Conservation (phyloP, 2,113 vertebrate species). For the Onychorhynchus coronatus region DNA sequence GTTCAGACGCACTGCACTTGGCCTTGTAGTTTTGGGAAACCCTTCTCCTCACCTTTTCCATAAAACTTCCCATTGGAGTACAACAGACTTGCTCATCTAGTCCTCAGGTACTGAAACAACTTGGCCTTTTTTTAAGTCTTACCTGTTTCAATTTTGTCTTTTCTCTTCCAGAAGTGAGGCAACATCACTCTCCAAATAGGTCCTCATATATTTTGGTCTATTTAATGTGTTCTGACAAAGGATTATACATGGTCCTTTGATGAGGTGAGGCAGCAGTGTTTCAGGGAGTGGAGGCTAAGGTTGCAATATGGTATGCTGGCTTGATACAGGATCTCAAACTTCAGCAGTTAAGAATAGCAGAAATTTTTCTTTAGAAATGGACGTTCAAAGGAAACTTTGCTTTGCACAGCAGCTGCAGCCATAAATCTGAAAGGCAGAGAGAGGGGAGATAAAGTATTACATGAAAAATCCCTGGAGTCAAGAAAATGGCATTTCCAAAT, state of each 20-base stretch:
- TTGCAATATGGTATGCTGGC: background rate
- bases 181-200: background rate
- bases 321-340: background rate
- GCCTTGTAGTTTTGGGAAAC: background rate
- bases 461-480: background rate
- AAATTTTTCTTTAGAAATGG: background rate
- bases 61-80: background rate
- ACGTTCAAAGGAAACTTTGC: background rate
- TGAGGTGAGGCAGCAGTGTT: accelerated
- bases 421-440: background rate
- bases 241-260: accelerated
- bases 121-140: background rate
- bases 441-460: background rate
- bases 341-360: background rate
- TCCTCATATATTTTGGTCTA: background rate
- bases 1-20: background rate
- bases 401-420: background rate
- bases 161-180: background rate
- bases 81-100: background rate
- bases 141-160: background rate
- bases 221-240: background rate
- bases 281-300: background rate
- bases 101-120: background rate
- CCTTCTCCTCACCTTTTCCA: background rate
- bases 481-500: background rate